Evolutionary conservation across 1,140 invertebrate species (phyloP).

Genomic region (Coptotermes formosanus): DNA sequence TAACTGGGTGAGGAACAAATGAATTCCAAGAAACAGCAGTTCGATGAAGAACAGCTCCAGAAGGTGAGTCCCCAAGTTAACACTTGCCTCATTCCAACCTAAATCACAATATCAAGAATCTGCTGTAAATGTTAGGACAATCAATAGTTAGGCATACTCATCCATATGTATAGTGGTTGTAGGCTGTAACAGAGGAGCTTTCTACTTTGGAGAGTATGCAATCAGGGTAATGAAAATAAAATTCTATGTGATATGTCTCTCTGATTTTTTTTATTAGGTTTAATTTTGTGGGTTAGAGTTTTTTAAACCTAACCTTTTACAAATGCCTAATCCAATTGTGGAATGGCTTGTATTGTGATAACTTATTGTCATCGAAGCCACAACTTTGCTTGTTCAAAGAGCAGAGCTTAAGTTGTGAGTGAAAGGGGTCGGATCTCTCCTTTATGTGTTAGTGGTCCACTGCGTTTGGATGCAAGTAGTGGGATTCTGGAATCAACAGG

Average conservation of each 20-base stretch:
- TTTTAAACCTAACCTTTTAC: constrained; percentile 5
- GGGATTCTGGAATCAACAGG: no score
- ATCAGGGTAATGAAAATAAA: constrained; percentile 9
- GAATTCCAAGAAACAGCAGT: not conserved
- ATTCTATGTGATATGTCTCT: constrained; percentile 12
- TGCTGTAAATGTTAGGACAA: constrained; percentile 15
- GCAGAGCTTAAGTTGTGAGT: no score
- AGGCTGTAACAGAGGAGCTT: constrained; percentile 8
- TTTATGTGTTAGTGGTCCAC: no score
- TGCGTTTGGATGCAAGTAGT: no score
- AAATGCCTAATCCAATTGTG: not conserved
- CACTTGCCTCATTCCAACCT: not conserved
- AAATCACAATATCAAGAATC: not conserved
- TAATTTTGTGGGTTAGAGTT: not conserved
- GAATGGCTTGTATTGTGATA: constrained; percentile 8
- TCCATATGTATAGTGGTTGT: not conserved
- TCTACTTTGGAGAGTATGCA: not conserved
- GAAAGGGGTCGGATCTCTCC: no score
- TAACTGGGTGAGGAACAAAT: not conserved
- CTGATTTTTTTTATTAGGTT: not conserved
- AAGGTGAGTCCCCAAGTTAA: no score
- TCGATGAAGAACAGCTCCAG: not conserved
- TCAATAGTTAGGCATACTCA: not conserved
- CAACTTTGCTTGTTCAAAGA: no score
- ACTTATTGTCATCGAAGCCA: not conserved